Conservation (phyloP, 2,888 invertebrate species). For the Sarcophaga carnaria region DNA sequence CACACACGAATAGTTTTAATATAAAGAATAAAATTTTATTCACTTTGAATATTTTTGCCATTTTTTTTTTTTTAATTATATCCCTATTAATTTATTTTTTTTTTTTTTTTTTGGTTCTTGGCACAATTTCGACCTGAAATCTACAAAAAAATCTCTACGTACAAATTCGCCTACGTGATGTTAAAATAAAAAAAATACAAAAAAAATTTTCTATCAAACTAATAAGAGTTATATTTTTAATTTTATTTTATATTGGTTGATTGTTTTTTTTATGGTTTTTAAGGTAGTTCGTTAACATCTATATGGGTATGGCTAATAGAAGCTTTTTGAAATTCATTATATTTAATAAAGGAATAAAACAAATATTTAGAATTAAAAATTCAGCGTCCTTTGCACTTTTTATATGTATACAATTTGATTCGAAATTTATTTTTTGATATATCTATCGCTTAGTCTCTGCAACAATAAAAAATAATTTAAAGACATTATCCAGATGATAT, state of each 20-base stretch:
- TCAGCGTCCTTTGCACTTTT: conserved; percentile 61
- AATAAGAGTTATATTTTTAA: too few relatives aligned
- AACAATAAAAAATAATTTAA: conserved; percentile 30
- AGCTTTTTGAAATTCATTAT: conserved; percentile 33
- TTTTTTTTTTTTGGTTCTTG: not conserved
- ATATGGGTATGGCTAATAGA: conserved; percentile 67
- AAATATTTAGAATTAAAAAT: conserved; percentile 4
- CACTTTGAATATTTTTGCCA: conserved; percentile 2
- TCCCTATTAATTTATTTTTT: not conserved
- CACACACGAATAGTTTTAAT: not conserved
- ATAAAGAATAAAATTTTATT: conserved; percentile 11
- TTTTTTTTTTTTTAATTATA: conserved; percentile 7
- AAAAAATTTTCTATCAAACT: not conserved
- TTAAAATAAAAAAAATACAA: conserved; percentile 8
- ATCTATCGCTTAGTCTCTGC: conserved; percentile 21
- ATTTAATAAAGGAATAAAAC: conserved; percentile 1
- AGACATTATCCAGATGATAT: conserved; percentile 54
- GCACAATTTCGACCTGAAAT: conserved; percentile 59
- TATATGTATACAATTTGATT: not conserved
- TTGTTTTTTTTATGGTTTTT: conserved; percentile 7
- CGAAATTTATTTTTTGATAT: not conserved
- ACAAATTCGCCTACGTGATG: conserved; percentile 70
- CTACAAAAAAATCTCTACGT: conserved; percentile 70
- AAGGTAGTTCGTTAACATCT: not conserved
- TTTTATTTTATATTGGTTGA: not conserved